Evolutionary conservation across 2,797 vertebrate species (phyloP).

Genomic region (Spinus pinus): DNA sequence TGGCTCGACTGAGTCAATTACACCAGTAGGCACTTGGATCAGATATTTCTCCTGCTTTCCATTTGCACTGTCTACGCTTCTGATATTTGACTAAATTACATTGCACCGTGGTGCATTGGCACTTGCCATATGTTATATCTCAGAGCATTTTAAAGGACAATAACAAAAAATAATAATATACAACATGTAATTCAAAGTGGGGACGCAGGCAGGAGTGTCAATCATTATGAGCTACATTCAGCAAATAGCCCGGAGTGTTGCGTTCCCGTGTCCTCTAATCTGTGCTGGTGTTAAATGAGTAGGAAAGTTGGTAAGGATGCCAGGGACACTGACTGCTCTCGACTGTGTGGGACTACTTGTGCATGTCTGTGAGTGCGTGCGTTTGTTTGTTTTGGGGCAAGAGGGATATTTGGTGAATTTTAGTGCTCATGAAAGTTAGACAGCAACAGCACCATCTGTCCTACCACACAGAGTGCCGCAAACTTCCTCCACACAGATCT

Average conservation of each 20-base stretch:
- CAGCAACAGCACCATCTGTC: constrained; percentile 68
- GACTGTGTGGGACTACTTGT: constrained; percentile 59
- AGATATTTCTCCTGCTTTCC: constrained; percentile 72
- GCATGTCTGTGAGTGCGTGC: background rate
- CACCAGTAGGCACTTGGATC: constrained; percentile 76
- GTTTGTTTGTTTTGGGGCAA: constrained; percentile 62
- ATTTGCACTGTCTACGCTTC: constrained; percentile 65
- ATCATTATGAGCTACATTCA: constrained; percentile 59
- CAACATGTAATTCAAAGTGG: constrained; percentile 45
- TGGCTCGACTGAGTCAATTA: constrained; percentile 78
- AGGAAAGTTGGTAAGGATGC: constrained; percentile 46
- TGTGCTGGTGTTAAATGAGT: constrained; percentile 53
- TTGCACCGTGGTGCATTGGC: constrained; percentile 65
- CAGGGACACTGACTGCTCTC: constrained; percentile 58
- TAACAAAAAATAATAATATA: constrained; percentile 67
- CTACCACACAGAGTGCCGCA: background rate
- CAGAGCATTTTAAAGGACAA: constrained; percentile 72
- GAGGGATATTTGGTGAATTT: constrained; percentile 48
- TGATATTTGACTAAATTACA: constrained; percentile 80
- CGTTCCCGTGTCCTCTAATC: constrained; percentile 46
- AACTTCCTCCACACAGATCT: constrained; percentile 53
- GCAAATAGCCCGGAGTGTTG: constrained; percentile 59
- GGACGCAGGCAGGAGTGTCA: constrained; percentile 57
- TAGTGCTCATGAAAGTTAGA: constrained; percentile 34
- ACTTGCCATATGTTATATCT: constrained; percentile 68